Base-by-base conservation (phyloP, 1,140 invertebrate genomes). In the Orius insidiosus region DNA sequence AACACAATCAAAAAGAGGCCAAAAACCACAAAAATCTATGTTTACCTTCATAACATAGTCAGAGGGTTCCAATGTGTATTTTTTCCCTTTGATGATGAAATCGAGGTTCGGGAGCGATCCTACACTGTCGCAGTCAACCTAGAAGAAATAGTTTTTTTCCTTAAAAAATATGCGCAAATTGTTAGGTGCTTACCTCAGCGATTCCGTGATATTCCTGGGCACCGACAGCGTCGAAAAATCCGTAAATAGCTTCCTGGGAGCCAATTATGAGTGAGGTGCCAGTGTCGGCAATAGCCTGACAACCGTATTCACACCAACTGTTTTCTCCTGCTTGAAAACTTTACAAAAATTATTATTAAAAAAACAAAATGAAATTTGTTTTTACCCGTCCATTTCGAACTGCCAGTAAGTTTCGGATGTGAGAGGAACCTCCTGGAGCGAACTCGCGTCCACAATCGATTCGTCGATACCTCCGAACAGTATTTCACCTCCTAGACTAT, bases 341-440 rank as follows among this genome's bases (percentile, higher is more conserved):
- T 3, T 4, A 24, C 3, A 24, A n/a, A n/a, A n/a, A n/a, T n/a
- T n/a, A n/a, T n/a, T n/a, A n/a, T n/a, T n/a, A n/a, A n/a, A n/a
- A 24, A 37, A 37, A 37, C 9, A 4, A 37, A 24, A 24, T 24
- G 7, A 24, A 24, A n/a, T n/a, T n/a, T 11, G 35, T 60, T 24
- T 24, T 24, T 59, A 74, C 75, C 63, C 62, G 56, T 96, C 87
- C 81, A 98, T 85, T 57, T 70, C 74, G 63, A 98, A 93, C 70
- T 98, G 90, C 95, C 95, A 98, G 64, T 98, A 98, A 34, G 79
- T 85, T 67, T 89, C 74, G 44, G 72, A 73, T 49, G 78, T 76
- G 0, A 98, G 85, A n/a, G 80, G 74, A 43, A 90, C 69, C 63
- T 94, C 96, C 5, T 83, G 92, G 59, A 98, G 87, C 50, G 87